Base-by-base conservation (phyloP, 2,113 vertebrate genomes). In the Nothocercus nigrocapillus region DNA sequence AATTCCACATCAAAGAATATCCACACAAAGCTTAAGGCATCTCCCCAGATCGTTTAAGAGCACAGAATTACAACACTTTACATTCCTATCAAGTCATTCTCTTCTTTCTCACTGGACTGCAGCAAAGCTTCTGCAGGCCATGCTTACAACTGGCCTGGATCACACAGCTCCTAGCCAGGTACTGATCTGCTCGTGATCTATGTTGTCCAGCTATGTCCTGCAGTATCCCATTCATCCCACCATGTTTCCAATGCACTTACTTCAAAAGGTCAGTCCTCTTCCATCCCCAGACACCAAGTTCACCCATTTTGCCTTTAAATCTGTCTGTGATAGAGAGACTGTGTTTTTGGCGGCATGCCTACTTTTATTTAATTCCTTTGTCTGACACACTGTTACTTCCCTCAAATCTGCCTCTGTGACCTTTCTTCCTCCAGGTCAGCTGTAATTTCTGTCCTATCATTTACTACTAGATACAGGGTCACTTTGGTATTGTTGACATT, bases 391-490 rank as follows among this genome's bases (percentile, higher is more conserved):
- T 85, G 85, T 78, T 88, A 64, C 76, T 92, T 93, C 77, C 73
- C 69, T 90, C 82, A 92, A 20, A 93, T 68, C 75, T 9, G 18
- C 42, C 73, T 93, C 64, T 68, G 56, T 22, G 80, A 95, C 64
- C 88, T 83, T 88, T 84, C 94, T 94, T 93, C 56, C 90, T 86
- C 72, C 69, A 85, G 85, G 88, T 93, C 68, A 83, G 42, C 47
- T 86, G 61, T 88, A 95, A 96, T 96, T 97, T 93, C 92, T 96
- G 80, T 72, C 47, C 90, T 76, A 84, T 88, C 88, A 84, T 88
- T 92, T 95, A 88, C 93, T 78, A 84, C 73, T 93, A 30, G 61
- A 90, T 93, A 66, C 80, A 93, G 68, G 56, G 54, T 90, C 95
- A 93, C 64, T 44, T 92, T 95, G 82, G 66, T 84, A 86, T 72